Base-by-base conservation (phyloP, 2,797 vertebrate species). In the Glossophaga mutica region DNA sequence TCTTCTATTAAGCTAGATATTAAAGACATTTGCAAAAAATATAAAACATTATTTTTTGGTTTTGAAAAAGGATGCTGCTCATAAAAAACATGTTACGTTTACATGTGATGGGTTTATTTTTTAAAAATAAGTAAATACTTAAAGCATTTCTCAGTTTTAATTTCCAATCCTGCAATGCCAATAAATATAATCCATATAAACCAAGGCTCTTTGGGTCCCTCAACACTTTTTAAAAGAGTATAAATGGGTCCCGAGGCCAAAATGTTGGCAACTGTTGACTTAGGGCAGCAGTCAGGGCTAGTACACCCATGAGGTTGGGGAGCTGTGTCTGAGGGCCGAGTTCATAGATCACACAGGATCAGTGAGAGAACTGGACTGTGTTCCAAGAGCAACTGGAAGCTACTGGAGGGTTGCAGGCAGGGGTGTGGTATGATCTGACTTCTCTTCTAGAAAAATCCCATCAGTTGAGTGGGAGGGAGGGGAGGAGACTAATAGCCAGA, bases 21-120 rank as follows among this genome's bases (percentile, higher is more conserved):
- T 81, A 90, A 71, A 86, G 70, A 87, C 32, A 65, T 39, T 39
- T 62, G n/a, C 42, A 94, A 68, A 68, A 94, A 92, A 29, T 44
- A 39, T 22, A 34, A 71, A 84, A n/a, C 21, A 77, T 48, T 29
- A 7, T 29, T 81, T 70, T 42, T 42, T 76, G 73, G 57, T 78
- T 82, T 94, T 94, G 3, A n/a, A 92, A 57, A 95, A 84, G 88
- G 44, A 55, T 77, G 77, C 37, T 59, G 39, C 55, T 92, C 29
- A 55, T 34, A 87, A 89, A 65, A 89, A 79, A 57, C 46, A 44
- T 11, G 68, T 85, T 81, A 42, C 67, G 15, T 50, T 65, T 86
- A 39, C 26, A 52, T 34, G 37, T 50, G 70, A 65, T 46, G 12
- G n/a, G 37, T 34, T 59, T 94, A 55, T 76, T 94, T 52, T 73